phyloP scores from a whole-genome alignment of 2,113 vertebrate species.

The Chelonoidis abingdonii region DNA sequence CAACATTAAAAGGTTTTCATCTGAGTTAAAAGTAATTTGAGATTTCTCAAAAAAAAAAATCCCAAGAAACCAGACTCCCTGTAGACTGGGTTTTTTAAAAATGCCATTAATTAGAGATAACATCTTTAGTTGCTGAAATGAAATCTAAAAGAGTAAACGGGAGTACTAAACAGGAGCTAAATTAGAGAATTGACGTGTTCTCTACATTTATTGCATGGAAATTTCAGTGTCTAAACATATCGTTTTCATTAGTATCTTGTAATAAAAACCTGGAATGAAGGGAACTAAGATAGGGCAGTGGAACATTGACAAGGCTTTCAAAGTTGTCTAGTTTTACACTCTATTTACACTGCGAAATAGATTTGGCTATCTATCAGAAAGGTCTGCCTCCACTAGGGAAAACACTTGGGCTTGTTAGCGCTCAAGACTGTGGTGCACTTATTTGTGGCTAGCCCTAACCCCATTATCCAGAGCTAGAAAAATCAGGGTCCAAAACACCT shows the following conservation, averaged over 20 bases:
- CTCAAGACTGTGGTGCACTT: neutral
- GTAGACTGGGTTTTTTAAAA: neutral
- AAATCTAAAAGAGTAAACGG: neutral
- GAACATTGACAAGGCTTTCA: conserved; percentile 56
- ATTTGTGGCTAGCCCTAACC: neutral
- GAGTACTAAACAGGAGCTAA: conserved; percentile 9
- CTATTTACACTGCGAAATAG: neutral
- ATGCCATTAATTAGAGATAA: neutral
- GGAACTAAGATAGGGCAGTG: neutral
- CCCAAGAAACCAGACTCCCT: conserved; percentile 1
- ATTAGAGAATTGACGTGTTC: fast-evolving
- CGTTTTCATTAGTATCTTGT: neutral
- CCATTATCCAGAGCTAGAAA: neutral
- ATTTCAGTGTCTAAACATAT: conserved; percentile 15
- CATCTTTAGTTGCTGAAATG: neutral
- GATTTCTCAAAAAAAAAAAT: conserved; percentile 40
- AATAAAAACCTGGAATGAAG: conserved; percentile 50
- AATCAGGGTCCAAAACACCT: neutral
- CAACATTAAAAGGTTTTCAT: conserved; percentile 27
- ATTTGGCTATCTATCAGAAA: conserved; percentile 23
- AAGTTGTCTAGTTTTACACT: conserved; percentile 50
- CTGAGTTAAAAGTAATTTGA: neutral
- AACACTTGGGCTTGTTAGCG: neutral
- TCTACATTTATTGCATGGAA: neutral
- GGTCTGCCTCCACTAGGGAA: neutral